Evolutionary conservation across 2,888 invertebrate genomes (phyloP), one percentile per base, ranked within the genome.

Genomic region (Conops quadrifasciatus): DNA sequence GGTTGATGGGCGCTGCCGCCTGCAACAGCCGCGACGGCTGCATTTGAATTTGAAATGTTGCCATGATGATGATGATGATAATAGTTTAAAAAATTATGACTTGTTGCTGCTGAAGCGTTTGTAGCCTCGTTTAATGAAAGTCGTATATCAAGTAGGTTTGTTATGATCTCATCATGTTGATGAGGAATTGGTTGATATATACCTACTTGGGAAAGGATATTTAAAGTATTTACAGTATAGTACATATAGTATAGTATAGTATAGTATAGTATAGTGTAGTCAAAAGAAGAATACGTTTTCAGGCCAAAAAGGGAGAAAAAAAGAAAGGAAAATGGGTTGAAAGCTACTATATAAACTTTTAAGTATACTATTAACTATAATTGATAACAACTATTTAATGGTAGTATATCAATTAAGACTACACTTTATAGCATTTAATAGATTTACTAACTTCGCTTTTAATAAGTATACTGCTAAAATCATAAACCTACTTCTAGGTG

Each of bases 121-220:
- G 84, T 85, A 70, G 84, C 84, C 77, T 84, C 84, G 75, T 84
- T 85, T 62, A 84, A 73, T 49, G 85, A 82, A 56, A 82, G 80
- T 24, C 85, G 83, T 76, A 83, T 84, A 69, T 85, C 86, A 75
- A 83, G 80, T 72, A 84, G 79, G 77, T 85, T 85, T 58, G 85
- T 84, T 72, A 80, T 78, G 72, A 81, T 82, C 70, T 79, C 80
- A 60, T 80, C 81, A 78, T 78, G 78, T 71, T 81, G 83, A 74
- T 78, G 77, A 43, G 77, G 76, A 64, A 78, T 77, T 74, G 83
- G 77, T 75, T 80, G 80, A 79, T 84, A 85, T 75, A 85, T 84
- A 79, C 85, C 85, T 85, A 76, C 60, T 60, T 71, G 43, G 24
- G 49, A 4, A 49, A 49, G 49, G 19, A 1, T 24, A 36, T 36